Conservation (phyloP, 2,113 vertebrate species). For the Bungarus multicinctus region DNA sequence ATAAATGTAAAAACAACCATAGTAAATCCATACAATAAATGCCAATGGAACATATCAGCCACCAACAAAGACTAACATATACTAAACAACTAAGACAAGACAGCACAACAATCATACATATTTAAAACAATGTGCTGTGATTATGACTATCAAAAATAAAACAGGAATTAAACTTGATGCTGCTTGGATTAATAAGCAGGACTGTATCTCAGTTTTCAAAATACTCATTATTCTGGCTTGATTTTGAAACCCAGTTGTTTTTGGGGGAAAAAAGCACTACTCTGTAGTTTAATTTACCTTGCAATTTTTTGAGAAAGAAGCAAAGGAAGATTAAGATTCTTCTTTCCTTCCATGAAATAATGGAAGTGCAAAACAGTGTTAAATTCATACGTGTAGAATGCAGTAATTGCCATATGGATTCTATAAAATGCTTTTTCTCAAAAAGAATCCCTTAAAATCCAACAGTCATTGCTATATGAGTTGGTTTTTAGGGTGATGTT, state of each 20-base stretch:
- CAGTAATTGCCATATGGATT: background rate
- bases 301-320: background rate
- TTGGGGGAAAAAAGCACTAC: background rate
- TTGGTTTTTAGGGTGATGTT: background rate
- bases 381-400: background rate
- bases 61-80: background rate
- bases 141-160: background rate
- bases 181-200: background rate
- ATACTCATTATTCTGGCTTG: background rate
- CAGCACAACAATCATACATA: background rate
- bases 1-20: background rate
- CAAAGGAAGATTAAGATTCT: background rate
- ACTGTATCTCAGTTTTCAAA: background rate
- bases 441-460: background rate
- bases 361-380: background rate
- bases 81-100: background rate
- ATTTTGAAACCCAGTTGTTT: background rate
- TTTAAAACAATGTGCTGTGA: background rate
- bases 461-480: background rate
- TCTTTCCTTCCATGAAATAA: background rate
- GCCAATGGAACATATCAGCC: background rate
- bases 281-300: background rate
- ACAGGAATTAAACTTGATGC: background rate
- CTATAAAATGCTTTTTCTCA: background rate
- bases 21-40: background rate